Base-by-base conservation (phyloP, 2,797 vertebrate species). In the Halcyon chelicuti region DNA sequence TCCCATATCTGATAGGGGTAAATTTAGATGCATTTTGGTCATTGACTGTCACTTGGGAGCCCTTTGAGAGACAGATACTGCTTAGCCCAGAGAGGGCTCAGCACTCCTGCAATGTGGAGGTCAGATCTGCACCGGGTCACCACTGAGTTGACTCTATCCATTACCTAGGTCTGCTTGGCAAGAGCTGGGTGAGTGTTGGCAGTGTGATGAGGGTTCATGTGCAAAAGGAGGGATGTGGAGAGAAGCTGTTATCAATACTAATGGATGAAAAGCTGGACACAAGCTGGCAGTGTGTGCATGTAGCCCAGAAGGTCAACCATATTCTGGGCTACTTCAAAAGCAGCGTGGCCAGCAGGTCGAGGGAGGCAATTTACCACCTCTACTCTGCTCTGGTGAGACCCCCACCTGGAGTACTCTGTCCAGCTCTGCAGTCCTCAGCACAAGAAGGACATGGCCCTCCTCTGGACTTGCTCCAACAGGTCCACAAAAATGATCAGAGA, bases 41-140 rank as follows among this genome's bases (percentile, higher is more conserved):
- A 7, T 7, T 75, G 26, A 18, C 13, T 52, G 4, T 81, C 49
- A 47, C 19, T 2, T 71, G 54, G 25, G 11, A 44, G 26, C 14
- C n/a, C 31, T 91, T 79, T 76, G 66, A 44, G 37, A 49, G 28
- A 42, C 21, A 57, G 68, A 25, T 35, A 26, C 20, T 82, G 46
- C 33, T 39, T 66, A 13, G 44, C 23, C 33, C 52, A 57, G 49
- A 19, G 10, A 62, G 37, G 35, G 40, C 74, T 75, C 16, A 11
- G 63, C 63, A 29, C n/a, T 29, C 29, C 18, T 68, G 35, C 76
- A 44, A 4, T 1, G 5, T 33, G 31, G 61, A 35, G 55, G 25
- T 57, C 28, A 31, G 52, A 52, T 33, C 35, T 4, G 3, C 40
- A 1, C 28, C 4, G 35, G 6, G 29, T 51, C 0, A 1, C 0